Evolutionary conservation across 2,888 invertebrate genomes (phyloP), one percentile per base, ranked within the genome.

Genomic region (Cataglyphis livida): DNA sequence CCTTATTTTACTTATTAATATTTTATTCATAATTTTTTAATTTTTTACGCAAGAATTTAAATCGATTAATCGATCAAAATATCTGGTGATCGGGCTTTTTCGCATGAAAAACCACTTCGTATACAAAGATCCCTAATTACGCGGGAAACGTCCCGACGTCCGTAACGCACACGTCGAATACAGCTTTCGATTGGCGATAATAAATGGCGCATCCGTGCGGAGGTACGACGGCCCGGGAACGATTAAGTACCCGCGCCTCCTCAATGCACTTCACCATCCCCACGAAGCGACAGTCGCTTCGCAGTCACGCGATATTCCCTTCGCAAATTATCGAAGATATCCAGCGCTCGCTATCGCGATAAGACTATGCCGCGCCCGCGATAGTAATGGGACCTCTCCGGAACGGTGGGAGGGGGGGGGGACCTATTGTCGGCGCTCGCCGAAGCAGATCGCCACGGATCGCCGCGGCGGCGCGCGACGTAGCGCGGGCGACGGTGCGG

Each of bases 371-470:
- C 81, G 65, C 68, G 87, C 38, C 73, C 82, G 90, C 82, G 90
- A 90, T 87, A 90, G 84, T 62, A 61, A 44, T 65, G 82, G 68
- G 65, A 21, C 62, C 64, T 81, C 54, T 21, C 54, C 18, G 7
- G 38, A 0, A 73, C 62, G 68, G 71, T 4, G 21, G 54, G 1
- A 25, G 28, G 10, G 21, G 54, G 28, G 65, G 21, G n/a, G 64
- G 51, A 54, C 54, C 84, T 87, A 89, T 92, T 91, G 91, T 90
- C 86, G 87, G 83, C 71, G 87, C 44, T 84, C 88, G 88, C 83
- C 88, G 88, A 85, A 89, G 91, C 91, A 86, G 88, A 90, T 87
- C 91, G 85, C 75, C 86, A 85, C 87, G 51, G 59, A 51, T 82
- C 82, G 73, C 57, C 38, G 25, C 25, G 25, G 25, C 25, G 25